These are phyloP conservation scores for Eupsilia transversa DNA, from an alignment of 2,888 invertebrate genomes.

Conservation along the genomic window DNA sequence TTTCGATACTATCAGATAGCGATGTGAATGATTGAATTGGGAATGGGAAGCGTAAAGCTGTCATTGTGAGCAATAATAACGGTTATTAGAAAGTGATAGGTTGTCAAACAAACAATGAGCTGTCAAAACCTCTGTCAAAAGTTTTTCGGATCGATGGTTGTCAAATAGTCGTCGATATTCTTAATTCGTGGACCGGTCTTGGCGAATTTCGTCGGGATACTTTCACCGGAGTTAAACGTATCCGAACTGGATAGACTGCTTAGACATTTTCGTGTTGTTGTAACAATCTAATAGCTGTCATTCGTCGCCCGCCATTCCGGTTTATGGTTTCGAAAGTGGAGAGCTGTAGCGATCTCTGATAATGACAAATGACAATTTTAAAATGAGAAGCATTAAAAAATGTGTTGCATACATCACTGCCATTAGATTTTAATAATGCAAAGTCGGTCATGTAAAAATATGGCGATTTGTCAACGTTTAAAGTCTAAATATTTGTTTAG, in stretches of 20 bases:
- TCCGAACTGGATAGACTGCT: slow-evolving; percentile 56
- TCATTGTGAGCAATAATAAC: slow-evolving; percentile 46
- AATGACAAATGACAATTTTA: slow-evolving; percentile 76
- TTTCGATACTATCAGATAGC: slow-evolving; percentile 41
- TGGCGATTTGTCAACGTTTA: slow-evolving; percentile 61
- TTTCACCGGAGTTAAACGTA: slow-evolving; percentile 72
- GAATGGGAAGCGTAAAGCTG: slow-evolving; percentile 50
- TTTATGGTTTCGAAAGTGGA: slow-evolving; percentile 82
- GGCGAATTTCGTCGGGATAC: slow-evolving; percentile 68
- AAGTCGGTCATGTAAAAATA: slow-evolving; percentile 48
- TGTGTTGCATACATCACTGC: slow-evolving; percentile 53
- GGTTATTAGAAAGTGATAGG: slow-evolving; percentile 57
- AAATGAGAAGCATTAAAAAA: slow-evolving; percentile 65
- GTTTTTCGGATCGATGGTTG: slow-evolving; percentile 54
- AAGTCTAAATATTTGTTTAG: slow-evolving; percentile 43
- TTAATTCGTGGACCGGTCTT: slow-evolving; percentile 72
- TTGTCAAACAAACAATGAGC: slow-evolving; percentile 61
- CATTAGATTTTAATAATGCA: slow-evolving; percentile 58
- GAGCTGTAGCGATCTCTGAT: slow-evolving; percentile 71
- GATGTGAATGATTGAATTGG: slow-evolving; percentile 44
- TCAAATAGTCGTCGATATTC: slow-evolving; percentile 63
- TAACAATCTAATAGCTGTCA: slow-evolving; percentile 70
- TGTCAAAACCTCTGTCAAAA: slow-evolving; percentile 60
- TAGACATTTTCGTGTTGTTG: slow-evolving; percentile 63
- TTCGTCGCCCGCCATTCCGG: slow-evolving; percentile 76